Percentiles rank a stretch among this genome's conserved stretches.
Conservation (phyloP, 2,113 vertebrate species). For the Plestiodon gilberti region DNA sequence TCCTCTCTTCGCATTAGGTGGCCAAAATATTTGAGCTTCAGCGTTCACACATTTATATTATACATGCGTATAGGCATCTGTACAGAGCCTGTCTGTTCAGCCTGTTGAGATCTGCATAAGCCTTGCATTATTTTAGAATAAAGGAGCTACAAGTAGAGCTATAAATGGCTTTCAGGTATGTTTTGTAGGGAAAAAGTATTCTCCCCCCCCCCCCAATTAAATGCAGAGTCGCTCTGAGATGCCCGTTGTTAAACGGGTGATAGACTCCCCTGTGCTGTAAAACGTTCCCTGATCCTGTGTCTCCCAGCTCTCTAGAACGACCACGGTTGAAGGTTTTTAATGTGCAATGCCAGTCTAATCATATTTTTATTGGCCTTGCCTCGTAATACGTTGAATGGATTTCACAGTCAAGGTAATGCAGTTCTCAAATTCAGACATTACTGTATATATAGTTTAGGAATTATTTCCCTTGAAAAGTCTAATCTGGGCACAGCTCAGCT, state of each 20-base stretch:
- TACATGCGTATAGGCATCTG: no score
- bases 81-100: no score
- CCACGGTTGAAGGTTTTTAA: background rate
- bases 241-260: background rate
- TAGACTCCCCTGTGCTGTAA: fast-evolving
- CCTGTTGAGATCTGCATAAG: background rate
- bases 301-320: fast-evolving
- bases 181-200: background rate
- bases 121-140: background rate
- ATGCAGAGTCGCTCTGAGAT: constrained; percentile 7
- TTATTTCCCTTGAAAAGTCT: background rate
- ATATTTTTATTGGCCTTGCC: background rate
- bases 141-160: background rate
- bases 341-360: background rate
- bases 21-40: no score
- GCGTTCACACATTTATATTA: no score
- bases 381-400: fast-evolving
- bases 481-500: background rate
- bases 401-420: background rate
- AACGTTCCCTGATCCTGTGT: fast-evolving
- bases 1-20: no score
- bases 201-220: background rate
- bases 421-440: background rate
- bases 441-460: background rate
- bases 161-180: background rate